phyloP scores from a whole-genome alignment of 2,888 invertebrate species.

The Yponomeuta sedellus region DNA sequence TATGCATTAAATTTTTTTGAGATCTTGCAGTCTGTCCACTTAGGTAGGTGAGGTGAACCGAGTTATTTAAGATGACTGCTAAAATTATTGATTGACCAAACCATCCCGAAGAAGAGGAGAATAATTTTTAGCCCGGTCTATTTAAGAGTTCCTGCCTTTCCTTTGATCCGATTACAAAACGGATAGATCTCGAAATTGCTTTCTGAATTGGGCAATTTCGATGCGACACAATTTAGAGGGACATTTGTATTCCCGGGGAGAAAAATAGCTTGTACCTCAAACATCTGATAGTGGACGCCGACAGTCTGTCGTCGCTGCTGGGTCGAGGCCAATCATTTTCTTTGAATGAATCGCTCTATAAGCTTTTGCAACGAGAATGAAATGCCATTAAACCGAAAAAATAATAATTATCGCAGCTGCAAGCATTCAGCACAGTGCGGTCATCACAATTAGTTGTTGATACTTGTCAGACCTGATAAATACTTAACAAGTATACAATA shows the following conservation, averaged over 20 bases:
- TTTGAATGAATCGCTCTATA: slow-evolving; percentile 51
- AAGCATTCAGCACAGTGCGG: no score
- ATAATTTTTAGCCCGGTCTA: slow-evolving; percentile 29
- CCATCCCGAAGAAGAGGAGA: not conserved
- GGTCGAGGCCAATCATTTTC: slow-evolving; percentile 65
- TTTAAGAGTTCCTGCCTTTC: slow-evolving; percentile 67
- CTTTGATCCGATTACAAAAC: slow-evolving; percentile 71
- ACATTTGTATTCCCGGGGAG: slow-evolving; percentile 73
- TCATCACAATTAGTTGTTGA: no score
- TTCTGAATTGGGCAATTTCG: slow-evolving; percentile 74
- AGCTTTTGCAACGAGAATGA: not conserved
- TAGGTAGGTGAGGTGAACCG: no score
- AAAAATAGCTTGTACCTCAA: slow-evolving; percentile 70
- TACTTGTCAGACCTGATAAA: no score
- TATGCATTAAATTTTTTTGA: no score
- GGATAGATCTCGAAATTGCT: slow-evolving; percentile 74
- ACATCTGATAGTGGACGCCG: slow-evolving; percentile 65
- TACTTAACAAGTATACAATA: no score
- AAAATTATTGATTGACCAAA: not conserved
- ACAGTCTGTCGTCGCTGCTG: slow-evolving; percentile 50
- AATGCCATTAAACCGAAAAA: slow-evolving; percentile 14
- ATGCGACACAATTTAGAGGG: slow-evolving; percentile 74
- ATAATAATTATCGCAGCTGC: no score
- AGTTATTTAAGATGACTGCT: not conserved
- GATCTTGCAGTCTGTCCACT: no score